These are phyloP conservation scores for Leptinotarsa haldemani DNA, from an alignment of 2,888 invertebrate genomes.

Conservation along the genomic window DNA sequence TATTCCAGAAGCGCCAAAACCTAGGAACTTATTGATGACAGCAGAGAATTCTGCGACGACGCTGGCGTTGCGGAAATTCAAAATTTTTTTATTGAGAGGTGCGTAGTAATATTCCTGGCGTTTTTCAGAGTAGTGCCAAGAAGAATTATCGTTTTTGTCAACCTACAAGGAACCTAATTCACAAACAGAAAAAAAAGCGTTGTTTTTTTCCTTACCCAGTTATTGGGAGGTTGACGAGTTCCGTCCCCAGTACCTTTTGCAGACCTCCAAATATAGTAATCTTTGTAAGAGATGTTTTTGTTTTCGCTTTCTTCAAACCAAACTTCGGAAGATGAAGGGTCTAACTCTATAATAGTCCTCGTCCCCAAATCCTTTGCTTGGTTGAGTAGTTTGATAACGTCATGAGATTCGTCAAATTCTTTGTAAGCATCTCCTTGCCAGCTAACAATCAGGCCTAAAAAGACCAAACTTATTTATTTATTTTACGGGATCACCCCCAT, in stretches of 20 bases:
- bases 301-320: slow-evolving; percentile 79
- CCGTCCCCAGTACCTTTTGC: slow-evolving; percentile 62
- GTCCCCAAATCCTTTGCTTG: slow-evolving; percentile 69
- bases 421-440: slow-evolving; percentile 73
- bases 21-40: slow-evolving; percentile 78
- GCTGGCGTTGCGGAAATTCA: slow-evolving; percentile 80
- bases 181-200: slow-evolving; percentile 16
- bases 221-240: slow-evolving; percentile 71
- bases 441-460: slow-evolving; percentile 68
- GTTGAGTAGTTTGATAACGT: slow-evolving; percentile 66
- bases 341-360: slow-evolving; percentile 78
- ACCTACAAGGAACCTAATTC: slow-evolving; percentile 36
- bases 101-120: slow-evolving; percentile 83
- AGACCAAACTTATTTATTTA: no score
- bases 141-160: slow-evolving; percentile 66
- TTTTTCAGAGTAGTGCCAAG: slow-evolving; percentile 77
- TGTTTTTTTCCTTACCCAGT: slow-evolving; percentile 73
- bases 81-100: slow-evolving; percentile 82
- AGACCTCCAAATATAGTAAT: slow-evolving; percentile 84
- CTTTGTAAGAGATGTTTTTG: slow-evolving; percentile 71
- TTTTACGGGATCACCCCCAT: no score
- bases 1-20: slow-evolving; percentile 84
- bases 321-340: slow-evolving; percentile 78
- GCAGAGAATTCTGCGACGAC: slow-evolving; percentile 76
- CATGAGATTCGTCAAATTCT: slow-evolving; percentile 68